phyloP scores from a whole-genome alignment of 2,113 vertebrate species.

The Silurus meridionalis region DNA sequence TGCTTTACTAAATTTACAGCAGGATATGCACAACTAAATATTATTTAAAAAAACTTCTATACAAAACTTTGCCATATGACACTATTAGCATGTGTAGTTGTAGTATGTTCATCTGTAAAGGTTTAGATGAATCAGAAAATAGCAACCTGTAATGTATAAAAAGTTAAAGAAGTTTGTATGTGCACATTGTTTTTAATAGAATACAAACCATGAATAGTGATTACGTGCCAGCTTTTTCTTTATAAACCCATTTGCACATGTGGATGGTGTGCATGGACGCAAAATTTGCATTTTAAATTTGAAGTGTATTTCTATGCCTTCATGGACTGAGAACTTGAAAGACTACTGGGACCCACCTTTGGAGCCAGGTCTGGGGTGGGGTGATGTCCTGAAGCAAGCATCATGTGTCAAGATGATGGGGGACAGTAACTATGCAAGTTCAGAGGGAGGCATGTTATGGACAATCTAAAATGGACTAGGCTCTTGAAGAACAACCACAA shows the following conservation, averaged over 20 bases:
- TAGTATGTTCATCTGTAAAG: background rate
- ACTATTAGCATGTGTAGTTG: background rate
- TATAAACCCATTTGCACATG: background rate
- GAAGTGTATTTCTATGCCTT: background rate
- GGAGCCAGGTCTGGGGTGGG: background rate
- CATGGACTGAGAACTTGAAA: background rate
- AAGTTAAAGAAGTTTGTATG: background rate
- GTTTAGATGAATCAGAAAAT: background rate
- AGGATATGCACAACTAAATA: slow-evolving; percentile 59
- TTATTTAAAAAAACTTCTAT: background rate
- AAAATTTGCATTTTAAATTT: background rate
- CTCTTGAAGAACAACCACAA: background rate
- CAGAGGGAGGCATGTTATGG: background rate
- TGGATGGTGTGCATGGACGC: background rate
- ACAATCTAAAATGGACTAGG: background rate
- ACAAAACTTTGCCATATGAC: slow-evolving; percentile 10
- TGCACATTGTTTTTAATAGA: background rate
- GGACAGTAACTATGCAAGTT: background rate
- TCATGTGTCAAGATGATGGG: background rate
- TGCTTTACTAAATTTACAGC: slow-evolving; percentile 65
- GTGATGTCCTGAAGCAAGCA: background rate
- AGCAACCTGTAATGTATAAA: background rate
- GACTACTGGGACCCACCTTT: background rate
- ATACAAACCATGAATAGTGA: background rate
- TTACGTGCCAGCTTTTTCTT: background rate